Evolutionary conservation across 1,140 invertebrate species (phyloP).

Genomic region (Ceratina australensis): DNA sequence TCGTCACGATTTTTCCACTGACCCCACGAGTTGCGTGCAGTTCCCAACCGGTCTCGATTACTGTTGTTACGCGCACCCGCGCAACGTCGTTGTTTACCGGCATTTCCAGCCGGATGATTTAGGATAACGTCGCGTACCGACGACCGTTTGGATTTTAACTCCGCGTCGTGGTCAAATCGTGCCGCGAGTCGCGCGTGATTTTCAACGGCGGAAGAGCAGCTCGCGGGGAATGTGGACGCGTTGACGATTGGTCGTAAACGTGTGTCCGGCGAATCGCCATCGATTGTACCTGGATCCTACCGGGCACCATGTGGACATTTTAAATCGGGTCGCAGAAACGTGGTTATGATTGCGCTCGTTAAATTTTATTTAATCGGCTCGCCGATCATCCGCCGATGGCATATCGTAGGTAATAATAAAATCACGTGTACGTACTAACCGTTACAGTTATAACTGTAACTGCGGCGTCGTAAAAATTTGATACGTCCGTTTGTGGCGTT

Average conservation of each 20-base stretch:
- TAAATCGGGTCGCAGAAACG: not conserved
- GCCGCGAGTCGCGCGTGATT: slow-evolving; percentile 17
- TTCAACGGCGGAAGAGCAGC: not conserved
- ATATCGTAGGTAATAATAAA: slow-evolving; percentile 30
- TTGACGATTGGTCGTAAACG: slow-evolving; percentile 22
- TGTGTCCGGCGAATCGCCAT: slow-evolving; percentile 11
- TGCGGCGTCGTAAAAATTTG: slow-evolving; percentile 20
- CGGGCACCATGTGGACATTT: slow-evolving; percentile 3
- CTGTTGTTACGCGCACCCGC: slow-evolving; percentile 25
- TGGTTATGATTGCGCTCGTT: slow-evolving; percentile 28
- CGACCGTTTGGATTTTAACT: slow-evolving; percentile 15
- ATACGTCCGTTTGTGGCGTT: not conserved
- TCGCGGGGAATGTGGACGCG: not conserved
- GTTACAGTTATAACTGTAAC: slow-evolving; percentile 23
- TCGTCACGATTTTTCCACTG: slow-evolving; percentile 3
- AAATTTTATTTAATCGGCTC: slow-evolving; percentile 44
- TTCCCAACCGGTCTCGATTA: slow-evolving; percentile 27
- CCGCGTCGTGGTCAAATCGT: not conserved
- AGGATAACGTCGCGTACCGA: slow-evolving; percentile 6
- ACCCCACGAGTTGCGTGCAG: not conserved
- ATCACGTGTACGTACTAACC: not conserved
- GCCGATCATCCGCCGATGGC: slow-evolving; percentile 8
- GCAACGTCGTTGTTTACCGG: slow-evolving; percentile 7
- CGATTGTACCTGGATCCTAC: slow-evolving; percentile 10
- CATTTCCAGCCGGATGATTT: slow-evolving; percentile 18